A percentile compares a stretch with the other conserved stretches of the same genome.
phyloP scores from a whole-genome alignment of 2,888 invertebrate species.

The Eudemis profundana region DNA sequence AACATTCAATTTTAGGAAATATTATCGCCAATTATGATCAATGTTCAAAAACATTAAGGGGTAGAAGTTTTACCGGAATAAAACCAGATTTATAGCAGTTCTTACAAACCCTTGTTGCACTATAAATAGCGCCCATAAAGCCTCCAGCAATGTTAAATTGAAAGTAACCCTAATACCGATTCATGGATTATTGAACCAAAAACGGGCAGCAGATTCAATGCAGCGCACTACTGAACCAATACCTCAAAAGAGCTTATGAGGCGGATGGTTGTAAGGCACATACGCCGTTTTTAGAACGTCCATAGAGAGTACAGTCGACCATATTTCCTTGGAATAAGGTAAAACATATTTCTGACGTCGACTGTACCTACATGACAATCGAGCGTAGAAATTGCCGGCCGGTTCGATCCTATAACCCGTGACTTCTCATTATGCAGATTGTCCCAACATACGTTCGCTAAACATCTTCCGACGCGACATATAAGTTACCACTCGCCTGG shows the following conservation, averaged over 20 bases:
- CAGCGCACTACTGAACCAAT: conserved; percentile 48
- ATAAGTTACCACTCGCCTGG: conserved; percentile 17
- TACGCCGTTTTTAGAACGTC: neutral
- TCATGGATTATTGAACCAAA: conserved; percentile 31
- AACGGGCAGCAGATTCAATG: conserved; percentile 61
- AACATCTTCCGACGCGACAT: conserved; percentile 58
- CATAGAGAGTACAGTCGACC: too few species aligned
- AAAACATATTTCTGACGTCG: too few species aligned
- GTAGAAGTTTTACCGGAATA: too few species aligned
- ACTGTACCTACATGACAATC: conserved; percentile 75
- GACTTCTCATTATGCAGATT: conserved; percentile 82
- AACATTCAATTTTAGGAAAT: too few species aligned
- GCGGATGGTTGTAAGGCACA: neutral
- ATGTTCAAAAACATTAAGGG: too few species aligned
- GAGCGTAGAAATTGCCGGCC: conserved; percentile 76
- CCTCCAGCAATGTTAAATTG: neutral
- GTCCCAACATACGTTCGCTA: conserved; percentile 70
- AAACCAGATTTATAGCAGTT: neutral
- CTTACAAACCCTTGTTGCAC: neutral
- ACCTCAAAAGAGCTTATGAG: neutral
- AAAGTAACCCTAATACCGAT: conserved; percentile 3
- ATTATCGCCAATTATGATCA: too few species aligned
- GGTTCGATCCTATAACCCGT: conserved; percentile 76
- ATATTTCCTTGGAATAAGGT: too few species aligned
- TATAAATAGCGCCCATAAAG: neutral